Base-by-base conservation (phyloP, 2,797 vertebrate species). In the Gymnothorax javanicus region DNA sequence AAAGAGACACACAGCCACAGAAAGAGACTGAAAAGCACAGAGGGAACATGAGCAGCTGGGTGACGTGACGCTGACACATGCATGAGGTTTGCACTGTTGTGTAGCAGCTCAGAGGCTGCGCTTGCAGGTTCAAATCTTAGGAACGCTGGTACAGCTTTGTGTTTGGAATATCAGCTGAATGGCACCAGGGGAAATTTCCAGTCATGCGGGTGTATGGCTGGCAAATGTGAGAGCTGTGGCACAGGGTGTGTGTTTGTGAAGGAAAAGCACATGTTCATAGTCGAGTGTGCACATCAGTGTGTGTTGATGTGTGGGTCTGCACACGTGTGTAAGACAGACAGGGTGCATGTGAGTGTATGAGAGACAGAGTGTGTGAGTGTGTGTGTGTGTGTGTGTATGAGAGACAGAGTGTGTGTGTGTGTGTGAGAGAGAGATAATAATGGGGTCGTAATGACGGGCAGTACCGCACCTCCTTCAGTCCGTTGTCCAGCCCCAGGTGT, bases 401-500 rank as follows among this genome's bases (percentile, higher is more conserved):
- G 62, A 7, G 23, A 6, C 3, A 9, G 58, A 9, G 58, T 59
- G 58, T 59, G 58, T 59, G 58, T 59, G 58, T 59, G 17, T 67
- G 62, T 5, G 27, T 12, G 8, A 0, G 27, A 0, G 4, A 15
- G 20, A 50, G 0, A 0, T 2, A 5, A 23, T 52, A 20, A 50
- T 54, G 9, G 20, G 75, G 11, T 85, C 89, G 58, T 85, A 8
- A 89, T 90, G 90, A 8, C 86, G 43, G 86, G 82, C 52, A 59
- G 33, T 8, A 89, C 86, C 75, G 86, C 92, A 96, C 95, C 97
- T 97, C 98, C 94, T 96, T 96, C 88, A 97, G 89, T 60, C 99
- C 98, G 0, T 95, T 97, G 93, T 99, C 98, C 90, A 97, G 91
- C 23, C 95, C 95, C 0, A 96, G 91, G 88, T 97, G 96, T 67